Base-by-base conservation (phyloP, 2,797 vertebrate genomes). In the Falco naumanni region DNA sequence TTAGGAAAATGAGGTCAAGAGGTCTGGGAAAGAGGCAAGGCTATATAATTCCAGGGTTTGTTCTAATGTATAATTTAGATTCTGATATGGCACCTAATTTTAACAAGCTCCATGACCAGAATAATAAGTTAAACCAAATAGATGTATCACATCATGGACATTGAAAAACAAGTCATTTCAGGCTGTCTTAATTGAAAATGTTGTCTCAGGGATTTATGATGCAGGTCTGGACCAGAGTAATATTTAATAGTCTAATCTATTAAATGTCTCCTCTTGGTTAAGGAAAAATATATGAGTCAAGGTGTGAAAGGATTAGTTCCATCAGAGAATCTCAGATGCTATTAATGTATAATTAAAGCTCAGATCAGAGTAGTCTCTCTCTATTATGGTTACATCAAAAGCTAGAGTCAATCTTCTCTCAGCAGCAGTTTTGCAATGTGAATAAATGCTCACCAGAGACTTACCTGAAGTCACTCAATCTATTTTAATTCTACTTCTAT, bases 231-330 rank as follows among this genome's bases (percentile, higher is more conserved):
- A 84, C 65, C 37, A 85, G 63, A 84, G 51, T 70, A 68, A n/a
- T 87, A 47, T 74, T 71, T 81, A 89, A 71, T 63, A 61, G 22
- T 60, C 64, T 94, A 82, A 84, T 60, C 63, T 87, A 70, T 68
- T 66, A 81, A 65, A 63, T 60, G 10, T 63, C 59, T 89, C 24
- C 26, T 80, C 4, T 71, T 85, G 45, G 29, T 74, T 87, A 88
- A 80, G 47, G 31, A 77, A 76, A 87, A 88, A 80, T 80, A 47
- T 50, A 71, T 57, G 43, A 61, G 50, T 87, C 68, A 80, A 89
- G 37, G 45, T 85, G 47, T 83, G 34, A 95, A 93, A 95, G n/a
- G 63, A 75, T 90, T 94, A 75, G 24, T 74, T 89, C 31, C 53
- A 92, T 74, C 60, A 74, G 54, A 84, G 47, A 56, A 82, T 83